These are phyloP conservation scores for Conger conger DNA, from an alignment of 2,113 vertebrate genomes.

Conservation along the genomic window DNA sequence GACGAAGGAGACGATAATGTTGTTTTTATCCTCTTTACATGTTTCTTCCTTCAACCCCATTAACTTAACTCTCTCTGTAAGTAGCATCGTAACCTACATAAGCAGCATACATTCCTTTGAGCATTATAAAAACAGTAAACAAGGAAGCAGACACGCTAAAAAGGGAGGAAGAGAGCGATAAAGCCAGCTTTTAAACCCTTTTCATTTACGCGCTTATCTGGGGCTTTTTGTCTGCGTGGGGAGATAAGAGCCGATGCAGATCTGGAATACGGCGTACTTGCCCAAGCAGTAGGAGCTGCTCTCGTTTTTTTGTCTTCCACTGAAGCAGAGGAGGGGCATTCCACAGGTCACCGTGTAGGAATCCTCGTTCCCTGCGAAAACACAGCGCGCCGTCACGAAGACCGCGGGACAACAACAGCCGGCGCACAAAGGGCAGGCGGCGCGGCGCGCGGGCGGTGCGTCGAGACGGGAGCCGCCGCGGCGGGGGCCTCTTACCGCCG, in stretches of 20 bases:
- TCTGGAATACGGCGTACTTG: constrained; percentile 58
- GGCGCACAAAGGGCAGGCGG: constrained; percentile 8
- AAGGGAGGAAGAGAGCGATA: neutral
- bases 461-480: neutral
- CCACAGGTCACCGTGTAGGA: constrained; percentile 81
- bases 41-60: neutral
- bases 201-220: constrained; percentile 49
- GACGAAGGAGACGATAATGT: constrained; percentile 44
- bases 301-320: constrained; percentile 67
- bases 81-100: neutral
- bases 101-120: neutral
- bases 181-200: constrained; percentile 25
- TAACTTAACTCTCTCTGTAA: neutral
- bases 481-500: constrained; percentile 80
- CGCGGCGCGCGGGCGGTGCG: neutral
- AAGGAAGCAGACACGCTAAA: neutral
- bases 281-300: constrained; percentile 66
- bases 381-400: constrained; percentile 57
- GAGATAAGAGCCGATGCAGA: constrained; percentile 51
- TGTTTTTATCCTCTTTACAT: neutral
- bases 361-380: constrained; percentile 72
- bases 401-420: constrained; percentile 3
- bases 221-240: constrained; percentile 45
- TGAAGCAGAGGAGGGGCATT: constrained; percentile 68
- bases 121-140: neutral